A percentile compares a stretch with the other conserved stretches of the same genome.
phyloP scores from a whole-genome alignment of 2,113 vertebrate genomes.

The Pomatostomus ruficeps region DNA sequence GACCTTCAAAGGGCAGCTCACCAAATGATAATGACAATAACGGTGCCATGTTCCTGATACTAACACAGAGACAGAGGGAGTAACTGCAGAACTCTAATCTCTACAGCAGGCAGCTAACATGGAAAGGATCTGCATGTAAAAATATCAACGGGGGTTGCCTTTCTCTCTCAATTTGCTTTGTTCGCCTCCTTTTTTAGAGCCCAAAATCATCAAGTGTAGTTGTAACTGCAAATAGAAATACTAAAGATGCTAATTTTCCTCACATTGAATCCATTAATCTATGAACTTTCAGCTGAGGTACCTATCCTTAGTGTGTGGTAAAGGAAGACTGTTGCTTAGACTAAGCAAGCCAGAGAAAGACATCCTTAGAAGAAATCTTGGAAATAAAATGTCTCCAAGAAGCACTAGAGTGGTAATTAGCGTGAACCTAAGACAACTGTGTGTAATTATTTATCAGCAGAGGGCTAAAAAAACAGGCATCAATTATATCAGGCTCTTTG shows the following conservation, averaged over 20 bases:
- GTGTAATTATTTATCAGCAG: neutral
- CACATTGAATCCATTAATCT: neutral
- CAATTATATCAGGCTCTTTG: neutral
- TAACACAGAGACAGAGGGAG: neutral
- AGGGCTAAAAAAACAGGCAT: neutral
- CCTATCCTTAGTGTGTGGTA: neutral
- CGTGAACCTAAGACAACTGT: neutral
- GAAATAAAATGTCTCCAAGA: neutral
- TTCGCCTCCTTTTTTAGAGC: neutral
- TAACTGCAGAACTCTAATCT: neutral
- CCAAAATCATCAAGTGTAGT: neutral
- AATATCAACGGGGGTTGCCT: neutral
- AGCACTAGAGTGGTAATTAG: neutral
- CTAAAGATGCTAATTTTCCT: neutral
- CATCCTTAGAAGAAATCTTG: neutral
- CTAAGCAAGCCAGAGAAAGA: neutral
- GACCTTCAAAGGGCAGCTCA: neutral
- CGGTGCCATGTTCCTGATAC: neutral
- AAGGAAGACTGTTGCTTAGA: neutral
- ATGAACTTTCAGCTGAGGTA: neutral
- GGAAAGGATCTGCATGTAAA: neutral
- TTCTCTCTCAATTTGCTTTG: neutral
- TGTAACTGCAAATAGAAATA: neutral
- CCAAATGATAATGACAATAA: neutral
- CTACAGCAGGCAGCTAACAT: neutral